phyloP scores from a whole-genome alignment of 2,888 invertebrate genomes.

The Ophraella communa region DNA sequence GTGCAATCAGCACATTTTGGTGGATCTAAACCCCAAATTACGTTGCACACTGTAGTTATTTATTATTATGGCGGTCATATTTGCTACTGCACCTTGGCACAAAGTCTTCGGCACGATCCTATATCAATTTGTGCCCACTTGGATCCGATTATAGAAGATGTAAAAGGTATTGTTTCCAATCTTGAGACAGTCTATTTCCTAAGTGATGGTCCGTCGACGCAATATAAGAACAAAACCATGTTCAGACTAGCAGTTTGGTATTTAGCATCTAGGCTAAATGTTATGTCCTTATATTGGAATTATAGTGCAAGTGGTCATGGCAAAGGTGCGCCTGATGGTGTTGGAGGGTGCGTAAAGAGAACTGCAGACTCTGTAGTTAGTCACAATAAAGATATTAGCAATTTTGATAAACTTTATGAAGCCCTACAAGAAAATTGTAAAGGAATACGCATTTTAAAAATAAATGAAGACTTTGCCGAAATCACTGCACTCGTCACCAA shows the following conservation, averaged over 20 bases:
- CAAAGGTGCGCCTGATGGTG: constrained; percentile 28
- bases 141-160: constrained; percentile 17
- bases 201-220: constrained; percentile 29
- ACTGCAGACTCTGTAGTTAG: constrained; percentile 20
- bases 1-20: constrained; percentile 11
- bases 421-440: constrained; percentile 14
- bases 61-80: background rate
- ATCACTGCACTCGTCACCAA: too few relatives aligned
- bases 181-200: constrained; percentile 22
- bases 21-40: constrained; percentile 17
- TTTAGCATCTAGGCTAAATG: constrained; percentile 13
- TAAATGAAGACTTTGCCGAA: background rate
- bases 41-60: constrained; percentile 17
- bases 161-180: constrained; percentile 14
- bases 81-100: constrained; percentile 22
- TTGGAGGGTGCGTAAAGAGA: constrained; percentile 25
- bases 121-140: constrained; percentile 28
- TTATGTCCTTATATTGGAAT: constrained; percentile 18
- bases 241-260: constrained; percentile 19
- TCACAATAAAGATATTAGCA: constrained; percentile 16
- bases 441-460: constrained; percentile 11
- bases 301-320: constrained; percentile 26
- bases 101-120: constrained; percentile 25
- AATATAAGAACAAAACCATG: constrained; percentile 28
- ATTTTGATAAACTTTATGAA: constrained; percentile 13